Percentiles rank a stretch among this genome's conserved stretches.
These are phyloP conservation scores for Telenomus remus DNA, from an alignment of 1,140 invertebrate species.

Conservation along the genomic window DNA sequence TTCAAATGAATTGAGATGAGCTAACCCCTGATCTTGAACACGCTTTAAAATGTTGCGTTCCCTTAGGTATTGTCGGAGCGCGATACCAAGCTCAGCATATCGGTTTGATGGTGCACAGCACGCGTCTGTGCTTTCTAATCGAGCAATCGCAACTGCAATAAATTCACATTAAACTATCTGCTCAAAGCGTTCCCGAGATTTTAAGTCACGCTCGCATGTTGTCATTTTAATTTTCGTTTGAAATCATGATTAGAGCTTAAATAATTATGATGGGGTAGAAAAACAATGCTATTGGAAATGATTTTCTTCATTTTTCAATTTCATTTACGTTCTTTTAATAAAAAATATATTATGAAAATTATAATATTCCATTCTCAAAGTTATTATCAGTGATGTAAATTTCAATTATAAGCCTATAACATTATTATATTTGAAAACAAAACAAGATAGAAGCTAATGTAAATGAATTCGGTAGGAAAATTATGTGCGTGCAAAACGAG, in stretches of 20 bases:
- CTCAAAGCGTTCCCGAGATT: constrained; percentile 64
- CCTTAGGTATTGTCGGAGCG: constrained; percentile 50
- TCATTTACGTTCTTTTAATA: too few species aligned
- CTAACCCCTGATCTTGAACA: constrained; percentile 47
- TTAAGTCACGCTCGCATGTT: constrained; percentile 60
- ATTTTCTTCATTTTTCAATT: too few species aligned
- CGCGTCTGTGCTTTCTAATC: constrained; percentile 70
- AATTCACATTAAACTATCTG: constrained; percentile 76
- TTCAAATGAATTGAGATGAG: constrained; percentile 53
- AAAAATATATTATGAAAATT: too few species aligned
- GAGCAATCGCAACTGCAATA: constrained; percentile 73
- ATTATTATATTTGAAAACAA: not conserved
- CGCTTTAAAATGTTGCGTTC: constrained; percentile 51
- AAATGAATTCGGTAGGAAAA: constrained; percentile 39
- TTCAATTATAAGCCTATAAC: not conserved
- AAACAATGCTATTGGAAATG: too few species aligned
- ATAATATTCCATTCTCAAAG: too few species aligned
- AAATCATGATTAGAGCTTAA: constrained; percentile 26
- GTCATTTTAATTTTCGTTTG: constrained; percentile 55
- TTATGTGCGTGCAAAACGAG: constrained; percentile 33
- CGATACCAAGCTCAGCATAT: constrained; percentile 60
- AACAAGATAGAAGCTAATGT: constrained; percentile 27
- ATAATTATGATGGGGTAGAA: too few species aligned
- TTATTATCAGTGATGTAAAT: too few species aligned
- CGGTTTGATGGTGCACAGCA: constrained; percentile 66